Percentiles rank a stretch among this genome's conserved stretches.
Conservation (phyloP, 2,797 vertebrate genomes). For the Avahi laniger region DNA sequence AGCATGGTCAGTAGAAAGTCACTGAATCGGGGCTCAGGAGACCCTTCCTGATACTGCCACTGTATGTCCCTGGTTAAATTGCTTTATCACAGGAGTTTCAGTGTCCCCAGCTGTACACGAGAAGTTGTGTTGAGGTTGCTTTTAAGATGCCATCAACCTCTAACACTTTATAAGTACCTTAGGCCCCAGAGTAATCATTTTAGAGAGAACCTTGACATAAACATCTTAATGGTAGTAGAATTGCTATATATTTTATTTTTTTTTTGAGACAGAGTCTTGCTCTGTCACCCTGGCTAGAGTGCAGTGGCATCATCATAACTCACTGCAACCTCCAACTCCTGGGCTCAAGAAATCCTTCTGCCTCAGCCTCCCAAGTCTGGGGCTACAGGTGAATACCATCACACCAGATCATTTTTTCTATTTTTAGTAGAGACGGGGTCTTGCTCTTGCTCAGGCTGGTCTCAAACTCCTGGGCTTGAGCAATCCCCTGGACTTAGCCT, state of each 20-base stretch:
- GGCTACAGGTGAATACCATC: background rate
- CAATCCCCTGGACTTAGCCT: too few species aligned
- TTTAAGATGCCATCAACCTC: background rate
- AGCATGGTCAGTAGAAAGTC: background rate
- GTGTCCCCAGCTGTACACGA: background rate
- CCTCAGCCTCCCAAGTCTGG: background rate
- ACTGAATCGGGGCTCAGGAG: background rate
- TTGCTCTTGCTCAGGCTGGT: too few species aligned
- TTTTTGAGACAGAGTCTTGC: background rate
- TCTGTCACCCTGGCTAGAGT: background rate
- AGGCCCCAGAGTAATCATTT: background rate
- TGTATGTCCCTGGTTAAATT: background rate
- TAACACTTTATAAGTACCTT: background rate
- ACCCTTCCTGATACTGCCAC: background rate
- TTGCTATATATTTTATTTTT: background rate
- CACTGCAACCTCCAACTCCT: background rate
- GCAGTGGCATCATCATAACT: background rate
- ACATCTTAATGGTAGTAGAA: background rate
- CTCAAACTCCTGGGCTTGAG: too few species aligned
- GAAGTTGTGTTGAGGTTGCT: background rate
- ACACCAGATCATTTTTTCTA: background rate
- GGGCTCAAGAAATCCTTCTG: background rate
- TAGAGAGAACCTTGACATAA: background rate
- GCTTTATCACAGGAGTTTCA: too few species aligned
- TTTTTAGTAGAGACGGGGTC: too few species aligned